Percentiles rank a stretch among this genome's conserved stretches.
phyloP scores from a whole-genome alignment of 2,888 invertebrate genomes.

The Chironomus tentans region DNA sequence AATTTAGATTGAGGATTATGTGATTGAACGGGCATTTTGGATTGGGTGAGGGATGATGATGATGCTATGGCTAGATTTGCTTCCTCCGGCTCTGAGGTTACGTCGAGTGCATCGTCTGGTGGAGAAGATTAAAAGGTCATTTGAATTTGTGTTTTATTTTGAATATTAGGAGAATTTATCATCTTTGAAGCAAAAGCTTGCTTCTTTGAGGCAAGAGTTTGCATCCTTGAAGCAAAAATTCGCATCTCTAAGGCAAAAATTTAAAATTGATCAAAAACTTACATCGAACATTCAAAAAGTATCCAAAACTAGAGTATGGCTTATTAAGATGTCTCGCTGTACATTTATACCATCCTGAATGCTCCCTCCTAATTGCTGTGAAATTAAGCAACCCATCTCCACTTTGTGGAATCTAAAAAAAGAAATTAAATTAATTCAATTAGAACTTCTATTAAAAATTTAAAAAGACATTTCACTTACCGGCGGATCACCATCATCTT shows the following conservation, averaged over 20 bases:
- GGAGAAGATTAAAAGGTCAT: background rate
- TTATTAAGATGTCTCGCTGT: constrained; percentile 73
- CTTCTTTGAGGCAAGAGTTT: too few relatives aligned
- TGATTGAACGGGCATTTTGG: background rate
- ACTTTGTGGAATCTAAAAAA: constrained; percentile 52
- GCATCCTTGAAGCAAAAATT: too few relatives aligned
- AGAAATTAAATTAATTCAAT: too few relatives aligned
- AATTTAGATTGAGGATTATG: constrained; percentile 42
- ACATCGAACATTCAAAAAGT: constrained; percentile 83
- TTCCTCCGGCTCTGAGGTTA: constrained; percentile 51
- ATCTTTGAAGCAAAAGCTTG: background rate
- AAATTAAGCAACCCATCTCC: constrained; percentile 78
- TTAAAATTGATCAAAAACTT: constrained; percentile 44
- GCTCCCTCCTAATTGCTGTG: constrained; percentile 63
- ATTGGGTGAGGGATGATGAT: constrained; percentile 30
- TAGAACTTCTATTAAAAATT: too few relatives aligned
- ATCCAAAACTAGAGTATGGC: constrained; percentile 81
- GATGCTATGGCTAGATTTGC: constrained; percentile 49
- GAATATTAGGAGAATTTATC: too few relatives aligned
- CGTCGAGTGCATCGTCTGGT: constrained; percentile 45
- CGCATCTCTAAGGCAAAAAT: too few relatives aligned
- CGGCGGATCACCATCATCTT: constrained; percentile 49
- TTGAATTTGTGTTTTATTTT: too few relatives aligned
- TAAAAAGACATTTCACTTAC: constrained; percentile 42
- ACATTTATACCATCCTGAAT: constrained; percentile 91